Conservation (phyloP, 2,113 vertebrate species). For the Osmerus mordax region DNA sequence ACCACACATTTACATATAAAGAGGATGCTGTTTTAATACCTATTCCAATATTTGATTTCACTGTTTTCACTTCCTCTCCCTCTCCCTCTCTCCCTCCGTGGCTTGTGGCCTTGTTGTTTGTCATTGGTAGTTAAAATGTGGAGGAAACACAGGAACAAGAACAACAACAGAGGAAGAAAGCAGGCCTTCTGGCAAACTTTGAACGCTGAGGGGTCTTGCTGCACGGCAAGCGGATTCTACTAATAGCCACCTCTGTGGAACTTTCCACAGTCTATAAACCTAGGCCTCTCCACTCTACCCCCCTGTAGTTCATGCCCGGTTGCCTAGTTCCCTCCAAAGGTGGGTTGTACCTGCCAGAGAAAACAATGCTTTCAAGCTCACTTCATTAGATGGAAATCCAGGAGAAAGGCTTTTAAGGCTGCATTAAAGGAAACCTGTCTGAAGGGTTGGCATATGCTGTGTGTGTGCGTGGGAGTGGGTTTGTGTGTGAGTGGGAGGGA, state of each 20-base stretch:
- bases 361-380: constrained; percentile 62
- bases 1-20: constrained; percentile 63
- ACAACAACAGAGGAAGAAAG: constrained; percentile 26
- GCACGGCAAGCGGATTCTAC: constrained; percentile 27
- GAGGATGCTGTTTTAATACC: constrained; percentile 39
- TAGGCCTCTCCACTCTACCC: constrained; percentile 38
- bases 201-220: constrained; percentile 50
- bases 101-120: constrained; percentile 18
- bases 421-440: constrained; percentile 54
- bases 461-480: neutral
- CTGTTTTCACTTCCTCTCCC: constrained; percentile 5
- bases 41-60: constrained; percentile 36
- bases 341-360: constrained; percentile 50
- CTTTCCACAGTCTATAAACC: constrained; percentile 45
- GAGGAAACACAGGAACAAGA: constrained; percentile 33
- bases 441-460: constrained; percentile 43
- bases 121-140: constrained; percentile 49
- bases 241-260: constrained; percentile 5
- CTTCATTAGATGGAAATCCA: constrained; percentile 61
- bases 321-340: constrained; percentile 41
- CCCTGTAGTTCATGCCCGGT: constrained; percentile 49
- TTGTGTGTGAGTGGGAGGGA: constrained; percentile 17
- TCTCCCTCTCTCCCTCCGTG: neutral
- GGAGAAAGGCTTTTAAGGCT: constrained; percentile 60
- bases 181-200: constrained; percentile 55